Conservation (phyloP, 2,113 vertebrate genomes). For the Myrmecobius fasciatus region DNA sequence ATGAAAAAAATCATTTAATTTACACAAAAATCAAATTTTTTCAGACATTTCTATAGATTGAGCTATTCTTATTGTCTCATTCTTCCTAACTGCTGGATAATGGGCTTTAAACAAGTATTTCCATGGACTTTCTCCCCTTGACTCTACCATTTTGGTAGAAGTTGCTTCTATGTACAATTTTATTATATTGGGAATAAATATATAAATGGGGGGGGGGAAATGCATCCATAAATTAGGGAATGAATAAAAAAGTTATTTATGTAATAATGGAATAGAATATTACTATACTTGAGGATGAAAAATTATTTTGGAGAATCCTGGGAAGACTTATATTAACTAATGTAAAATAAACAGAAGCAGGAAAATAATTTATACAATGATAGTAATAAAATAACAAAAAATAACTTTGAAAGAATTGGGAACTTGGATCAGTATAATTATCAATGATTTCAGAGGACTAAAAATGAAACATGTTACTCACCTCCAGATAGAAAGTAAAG, state of each 20-base stretch:
- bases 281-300: background rate
- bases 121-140: too few relatives aligned
- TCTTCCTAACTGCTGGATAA: too few relatives aligned
- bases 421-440: background rate
- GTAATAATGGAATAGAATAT: background rate
- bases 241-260: background rate
- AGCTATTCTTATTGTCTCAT: too few relatives aligned
- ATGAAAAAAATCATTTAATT: slow-evolving; percentile 21
- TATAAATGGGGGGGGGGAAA: too few relatives aligned
- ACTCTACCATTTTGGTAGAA: too few relatives aligned
- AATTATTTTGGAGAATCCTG: background rate
- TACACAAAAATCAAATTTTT: slow-evolving; percentile 42
- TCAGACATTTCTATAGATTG: background rate
- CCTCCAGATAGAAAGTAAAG: background rate
- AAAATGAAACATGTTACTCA: background rate
- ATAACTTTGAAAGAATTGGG: background rate
- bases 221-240: background rate
- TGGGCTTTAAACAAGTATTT: too few relatives aligned
- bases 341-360: background rate
- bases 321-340: background rate
- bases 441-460: background rate
- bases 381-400: background rate
- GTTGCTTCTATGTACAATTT: too few relatives aligned
- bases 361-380: background rate
- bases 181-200: too few relatives aligned